Evolutionary conservation across 2,113 vertebrate genomes (phyloP), one percentile per base, ranked within the genome.

Genomic region (Mormyrus iriodes): DNA sequence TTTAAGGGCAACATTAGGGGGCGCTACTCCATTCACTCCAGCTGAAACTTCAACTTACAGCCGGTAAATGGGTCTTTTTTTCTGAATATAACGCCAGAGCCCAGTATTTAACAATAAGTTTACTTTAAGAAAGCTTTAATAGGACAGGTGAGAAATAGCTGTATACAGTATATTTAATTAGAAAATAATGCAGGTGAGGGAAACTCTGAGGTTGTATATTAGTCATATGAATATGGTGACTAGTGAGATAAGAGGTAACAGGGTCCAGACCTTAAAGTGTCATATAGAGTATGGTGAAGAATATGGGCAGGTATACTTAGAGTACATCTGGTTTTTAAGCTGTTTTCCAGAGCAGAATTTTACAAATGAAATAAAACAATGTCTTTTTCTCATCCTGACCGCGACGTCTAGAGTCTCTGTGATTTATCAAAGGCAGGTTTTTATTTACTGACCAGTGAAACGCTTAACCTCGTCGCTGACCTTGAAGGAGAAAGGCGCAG

Each of bases 1-100:
- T 65, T 83, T 46, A 24, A 55, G 79, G 89, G 84, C 24, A 79
- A 42, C 83, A 15, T 89, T 35, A 69, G n/a, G 42, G n/a, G 24
- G 27, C 3, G 10, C 35, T 2, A 8, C 35, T 46, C 10, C 17
- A 84, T 90, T 91, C 24, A 48, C 58, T 39, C 35, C 31, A 89
- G n/a, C 61, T 51, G 87, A 61, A 86, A 44, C 65, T 27, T 44
- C 65, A n/a, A 46, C 48, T 86, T 48, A 88, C 91, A 52, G 8
- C 85, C 3, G 24, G 49, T 53, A 35, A 27, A 48, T 15, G 1
- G 42, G 12, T n/a, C 9, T 48, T 49, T 24, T 5, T 84, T 35
- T 17, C 73, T 79, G 3, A 39, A 15, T 42, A 19, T 46, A 27
- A 27, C 58, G 27, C 58, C 27, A 9, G 24, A 10, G n/a, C 58